Base-by-base conservation (phyloP, 30 jellyfish, hydroid and myxozoan genomes). In the Pseudorhiza aurosa region DNA sequence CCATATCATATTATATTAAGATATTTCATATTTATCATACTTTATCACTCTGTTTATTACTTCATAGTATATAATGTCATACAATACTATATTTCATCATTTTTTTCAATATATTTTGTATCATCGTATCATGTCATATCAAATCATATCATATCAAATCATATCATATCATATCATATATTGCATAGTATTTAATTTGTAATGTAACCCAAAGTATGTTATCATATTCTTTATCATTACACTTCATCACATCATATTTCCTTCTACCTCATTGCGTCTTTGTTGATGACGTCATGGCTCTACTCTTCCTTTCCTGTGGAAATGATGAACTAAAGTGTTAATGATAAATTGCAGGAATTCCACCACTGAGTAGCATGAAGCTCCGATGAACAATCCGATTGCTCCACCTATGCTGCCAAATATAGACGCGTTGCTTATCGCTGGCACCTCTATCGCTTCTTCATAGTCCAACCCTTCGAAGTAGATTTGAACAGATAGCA, bases 321-420 rank as follows among this genome's bases (percentile, higher is more conserved):
- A 6, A 29, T 33, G 44, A 30, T 40, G 8, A 47, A 45, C n/a
- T 15, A 70, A 17, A 31, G 29, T 11, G 37, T 25, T 25, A 11
- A 76, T 11, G 32, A 76, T 4, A 42, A 76, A 58, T 2, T 30
- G 19, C 27, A 63, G 26, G 28, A 76, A 26, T 37, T 76, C 88
- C 35, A 76, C 28, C 19, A 63, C 35, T 2, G 88, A 76, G 45
- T 31, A 76, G 45, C 58, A 40, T 9, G 88, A 76, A 25, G 88
- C 88, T 21, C 88, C 88, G 39, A 76, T 22, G 11, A 37, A 76
- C 30, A 76, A 53, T 19, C 88, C 88, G 8, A 76, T 18, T 39
- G 64, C 49, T 4, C 88, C 88, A 10, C 88, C 88, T 27, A 76
- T 58, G 33, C 71, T 62, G 25, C 79, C 88, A n/a, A 76, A n/a